Evolutionary conservation across 2,113 vertebrate species (phyloP), one percentile per base, ranked within the genome.

Genomic region (Narcine bancroftii): DNA sequence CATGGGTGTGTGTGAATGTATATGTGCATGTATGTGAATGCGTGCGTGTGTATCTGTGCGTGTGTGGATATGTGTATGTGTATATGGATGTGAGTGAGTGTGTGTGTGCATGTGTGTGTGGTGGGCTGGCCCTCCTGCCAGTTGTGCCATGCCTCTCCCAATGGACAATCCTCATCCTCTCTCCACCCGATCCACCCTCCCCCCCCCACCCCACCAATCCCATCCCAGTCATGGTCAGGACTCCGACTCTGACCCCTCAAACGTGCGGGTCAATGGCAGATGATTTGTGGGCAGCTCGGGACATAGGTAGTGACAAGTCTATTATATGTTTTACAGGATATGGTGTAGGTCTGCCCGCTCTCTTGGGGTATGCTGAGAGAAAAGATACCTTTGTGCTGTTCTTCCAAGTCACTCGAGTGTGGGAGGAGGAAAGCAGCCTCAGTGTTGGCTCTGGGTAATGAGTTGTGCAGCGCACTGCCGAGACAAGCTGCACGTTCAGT

Each of bases 261-360:
- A 83, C 85, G 92, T 42, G 45, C 42, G 91, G 71, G 83, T 81
- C 92, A 92, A 81, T 92, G 89, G 65, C 65, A 7, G 33, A 89
- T 93, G 93, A 93, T 93, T 94, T 94, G 94, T 94, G 93, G 91
- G 47, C 65, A n/a, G 50, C 93, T 65, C 47, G 93, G 93, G 93
- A 92, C 33, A 26, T 19, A 85, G 79, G 47, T 73, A 89, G 53
- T 75, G 60, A 72, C 92, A 71, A 63, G 65, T 13, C 29, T 39
- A 60, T 87, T 85, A 66, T 50, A 75, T 33, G 19, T 72, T 92
- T 91, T 89, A 79, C 89, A 92, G 92, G 66, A 93, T 93, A 79
- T 89, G 92, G 85, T 73, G 92, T 0, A 0, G 5, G 33, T 92
- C 92, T 53, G 65, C 47, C 92, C 65, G 92, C 89, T 92, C 93